These are phyloP conservation scores for Heliocidaris erythrogramma DNA, from an alignment of 35 echinoderm and acorn worm species.

Conservation along the genomic window DNA sequence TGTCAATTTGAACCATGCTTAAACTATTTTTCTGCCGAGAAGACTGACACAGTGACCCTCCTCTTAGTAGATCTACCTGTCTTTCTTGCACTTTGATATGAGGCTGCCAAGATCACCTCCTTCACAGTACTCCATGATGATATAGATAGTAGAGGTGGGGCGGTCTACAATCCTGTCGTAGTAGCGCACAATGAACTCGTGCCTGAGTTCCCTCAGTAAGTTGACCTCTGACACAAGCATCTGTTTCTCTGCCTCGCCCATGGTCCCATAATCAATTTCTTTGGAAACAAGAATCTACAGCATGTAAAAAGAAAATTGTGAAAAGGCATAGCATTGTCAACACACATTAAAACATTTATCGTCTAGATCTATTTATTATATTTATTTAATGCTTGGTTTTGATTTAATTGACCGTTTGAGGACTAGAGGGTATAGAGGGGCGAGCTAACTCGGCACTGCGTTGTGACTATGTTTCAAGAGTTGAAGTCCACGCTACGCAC, in stretches of 20 bases:
- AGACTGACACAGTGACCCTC: too few species aligned
- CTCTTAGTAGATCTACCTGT: constrained; percentile 69
- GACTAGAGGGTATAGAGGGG: too few species aligned
- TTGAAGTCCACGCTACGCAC: too few species aligned
- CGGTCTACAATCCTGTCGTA: constrained; percentile 93
- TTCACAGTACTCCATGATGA: constrained; percentile 70
- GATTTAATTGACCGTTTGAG: too few species aligned
- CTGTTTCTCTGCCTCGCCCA: constrained; percentile 89
- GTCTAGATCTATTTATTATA: too few species aligned
- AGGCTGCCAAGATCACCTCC: constrained; percentile 87
- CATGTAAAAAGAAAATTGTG: not conserved
- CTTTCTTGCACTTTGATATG: constrained; percentile 87
- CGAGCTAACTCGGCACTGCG: too few species aligned
- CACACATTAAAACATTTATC: too few species aligned
- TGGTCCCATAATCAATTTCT: constrained; percentile 93
- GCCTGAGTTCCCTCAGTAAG: constrained; percentile 82
- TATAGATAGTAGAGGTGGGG: constrained; percentile 78
- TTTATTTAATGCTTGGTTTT: too few species aligned
- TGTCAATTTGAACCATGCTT: too few species aligned
- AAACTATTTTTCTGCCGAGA: too few species aligned
- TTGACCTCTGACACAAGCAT: constrained; percentile 96
- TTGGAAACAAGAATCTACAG: constrained; percentile 95
- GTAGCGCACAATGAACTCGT: constrained; percentile 81
- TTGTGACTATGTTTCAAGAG: too few species aligned
- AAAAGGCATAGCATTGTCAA: too few species aligned